Evolutionary conservation across 2,888 invertebrate species (phyloP).

Genomic region (Eurois occulta): DNA sequence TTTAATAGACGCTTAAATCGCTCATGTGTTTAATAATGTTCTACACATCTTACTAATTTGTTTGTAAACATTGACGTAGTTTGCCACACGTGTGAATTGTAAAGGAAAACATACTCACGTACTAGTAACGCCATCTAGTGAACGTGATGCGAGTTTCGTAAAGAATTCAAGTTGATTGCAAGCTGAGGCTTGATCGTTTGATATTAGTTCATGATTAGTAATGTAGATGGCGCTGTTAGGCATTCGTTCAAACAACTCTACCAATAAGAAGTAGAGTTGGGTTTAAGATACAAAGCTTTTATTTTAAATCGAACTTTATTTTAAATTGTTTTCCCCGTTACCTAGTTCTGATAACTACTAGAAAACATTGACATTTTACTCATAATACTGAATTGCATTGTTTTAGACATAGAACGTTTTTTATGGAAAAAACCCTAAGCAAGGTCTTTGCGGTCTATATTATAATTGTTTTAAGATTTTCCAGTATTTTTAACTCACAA

Average conservation of each 20-base stretch:
- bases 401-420: background rate
- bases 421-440: background rate
- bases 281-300: background rate
- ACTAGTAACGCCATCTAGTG: constrained; percentile 54
- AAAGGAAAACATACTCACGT: constrained; percentile 1
- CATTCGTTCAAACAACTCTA: background rate
- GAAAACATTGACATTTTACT: background rate
- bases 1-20: background rate
- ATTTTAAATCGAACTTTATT: background rate
- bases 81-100: constrained; percentile 50
- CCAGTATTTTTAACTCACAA: background rate
- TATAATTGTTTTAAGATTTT: too few species aligned
- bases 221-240: constrained; percentile 51
- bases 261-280: constrained; percentile 1
- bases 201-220: constrained; percentile 23
- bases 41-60: constrained; percentile 52
- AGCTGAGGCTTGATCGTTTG: constrained; percentile 1
- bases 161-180: constrained; percentile 18
- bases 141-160: background rate
- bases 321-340: background rate
- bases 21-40: constrained; percentile 13
- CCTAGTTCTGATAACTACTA: background rate
- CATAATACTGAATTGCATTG: background rate
- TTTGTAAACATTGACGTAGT: constrained; percentile 63
- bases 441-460: background rate